Evolutionary conservation across 2,113 vertebrate species (phyloP).

Genomic region (Vulpes vulpes): DNA sequence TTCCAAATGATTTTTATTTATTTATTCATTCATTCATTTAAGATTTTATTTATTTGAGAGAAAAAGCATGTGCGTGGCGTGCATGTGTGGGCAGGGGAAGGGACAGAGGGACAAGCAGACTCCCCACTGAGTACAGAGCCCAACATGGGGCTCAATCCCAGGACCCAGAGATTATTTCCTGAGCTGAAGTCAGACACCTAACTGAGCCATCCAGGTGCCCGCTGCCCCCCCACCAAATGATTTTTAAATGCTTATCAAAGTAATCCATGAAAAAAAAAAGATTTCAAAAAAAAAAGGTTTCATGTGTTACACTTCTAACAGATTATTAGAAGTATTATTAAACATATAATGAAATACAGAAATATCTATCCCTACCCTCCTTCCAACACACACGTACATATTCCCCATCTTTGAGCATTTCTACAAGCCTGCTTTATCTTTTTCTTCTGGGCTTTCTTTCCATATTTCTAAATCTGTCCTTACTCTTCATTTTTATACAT

Average conservation of each 20-base stretch:
- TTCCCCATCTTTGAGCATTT: neutral
- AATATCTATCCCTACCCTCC: neutral
- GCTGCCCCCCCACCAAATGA: neutral
- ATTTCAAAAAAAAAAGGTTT: neutral
- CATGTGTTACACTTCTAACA: neutral
- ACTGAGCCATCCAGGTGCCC: neutral
- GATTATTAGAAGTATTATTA: neutral
- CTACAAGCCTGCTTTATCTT: neutral
- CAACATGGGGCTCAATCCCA: neutral
- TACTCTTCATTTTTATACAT: neutral
- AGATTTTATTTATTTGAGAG: neutral
- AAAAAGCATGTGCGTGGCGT: neutral
- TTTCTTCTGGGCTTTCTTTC: neutral
- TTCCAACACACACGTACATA: neutral
- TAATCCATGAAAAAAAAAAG: neutral
- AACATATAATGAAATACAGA: neutral
- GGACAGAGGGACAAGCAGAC: neutral
- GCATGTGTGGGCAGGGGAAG: no score
- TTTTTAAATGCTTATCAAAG: slow-evolving; percentile 5
- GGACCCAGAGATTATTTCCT: neutral
- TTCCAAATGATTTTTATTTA: neutral
- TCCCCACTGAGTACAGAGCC: neutral
- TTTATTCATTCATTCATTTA: neutral
- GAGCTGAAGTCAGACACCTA: neutral
- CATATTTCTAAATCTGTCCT: neutral